These are phyloP conservation scores for Anthopleura sola DNA, from an alignment of 64 coral and sea anemone species.

Conservation along the genomic window DNA sequence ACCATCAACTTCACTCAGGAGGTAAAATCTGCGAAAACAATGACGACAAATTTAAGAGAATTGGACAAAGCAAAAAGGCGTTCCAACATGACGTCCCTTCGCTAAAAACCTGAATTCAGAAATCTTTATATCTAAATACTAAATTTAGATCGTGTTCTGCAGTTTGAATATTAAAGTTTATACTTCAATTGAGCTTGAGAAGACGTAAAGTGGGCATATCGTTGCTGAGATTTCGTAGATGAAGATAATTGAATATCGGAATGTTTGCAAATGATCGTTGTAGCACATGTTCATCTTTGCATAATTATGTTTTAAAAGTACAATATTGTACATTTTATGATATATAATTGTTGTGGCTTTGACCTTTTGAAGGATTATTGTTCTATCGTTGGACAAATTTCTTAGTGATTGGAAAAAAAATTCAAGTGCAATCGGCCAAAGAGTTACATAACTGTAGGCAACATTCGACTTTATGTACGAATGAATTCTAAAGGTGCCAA, in stretches of 20 bases:
- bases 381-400: neutral
- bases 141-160: neutral
- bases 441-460: too few species aligned
- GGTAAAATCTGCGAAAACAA: conserved; percentile 9
- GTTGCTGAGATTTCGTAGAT: neutral
- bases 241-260: neutral
- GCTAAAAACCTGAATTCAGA: neutral
- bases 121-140: neutral
- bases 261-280: too few species aligned
- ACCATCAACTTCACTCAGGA: conserved; percentile 51
- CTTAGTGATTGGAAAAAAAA: neutral
- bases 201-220: neutral
- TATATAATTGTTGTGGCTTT: neutral
- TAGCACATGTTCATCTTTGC: too few species aligned
- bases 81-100: neutral
- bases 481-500: too few species aligned
- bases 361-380: neutral
- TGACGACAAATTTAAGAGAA: neutral
- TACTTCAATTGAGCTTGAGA: neutral
- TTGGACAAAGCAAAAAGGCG: neutral
- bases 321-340: neutral
- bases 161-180: neutral
- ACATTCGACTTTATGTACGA: too few species aligned
- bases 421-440: too few species aligned
- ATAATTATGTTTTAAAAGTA: neutral